Evolutionary conservation across 2,113 vertebrate genomes (phyloP).

Genomic region (Dicentrarchus labrax): DNA sequence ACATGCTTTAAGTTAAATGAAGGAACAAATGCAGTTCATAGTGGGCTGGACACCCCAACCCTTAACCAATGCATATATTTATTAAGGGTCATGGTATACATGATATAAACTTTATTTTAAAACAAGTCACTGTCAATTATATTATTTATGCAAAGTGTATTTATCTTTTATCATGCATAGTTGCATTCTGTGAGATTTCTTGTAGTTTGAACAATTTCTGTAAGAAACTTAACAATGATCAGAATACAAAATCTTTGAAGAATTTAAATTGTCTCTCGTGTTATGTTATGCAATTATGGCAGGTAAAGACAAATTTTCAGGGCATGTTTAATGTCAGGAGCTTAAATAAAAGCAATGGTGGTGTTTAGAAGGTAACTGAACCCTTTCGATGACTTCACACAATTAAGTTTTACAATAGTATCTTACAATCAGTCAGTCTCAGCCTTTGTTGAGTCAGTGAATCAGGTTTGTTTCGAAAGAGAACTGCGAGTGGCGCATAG

Average conservation of each 20-base stretch:
- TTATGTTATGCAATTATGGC: neutral
- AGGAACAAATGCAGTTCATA: no score
- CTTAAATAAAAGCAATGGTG: no score
- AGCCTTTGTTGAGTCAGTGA: neutral
- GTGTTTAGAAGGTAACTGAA: neutral
- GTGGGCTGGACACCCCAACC: no score
- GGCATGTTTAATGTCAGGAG: neutral
- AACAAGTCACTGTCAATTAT: no score
- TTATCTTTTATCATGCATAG: neutral
- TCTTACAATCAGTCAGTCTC: neutral
- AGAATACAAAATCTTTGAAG: constrained; percentile 18
- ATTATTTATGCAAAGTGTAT: constrained; percentile 16
- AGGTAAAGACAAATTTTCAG: neutral
- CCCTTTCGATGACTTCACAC: neutral
- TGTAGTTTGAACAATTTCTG: neutral
- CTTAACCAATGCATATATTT: no score
- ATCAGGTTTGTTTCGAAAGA: constrained; percentile 7
- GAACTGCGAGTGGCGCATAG: neutral
- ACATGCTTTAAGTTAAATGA: no score
- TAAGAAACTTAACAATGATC: constrained; percentile 14
- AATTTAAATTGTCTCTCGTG: neutral
- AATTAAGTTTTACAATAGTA: neutral
- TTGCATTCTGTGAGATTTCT: constrained; percentile 24
- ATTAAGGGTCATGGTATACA: no score
- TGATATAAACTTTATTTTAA: no score